Evolutionary conservation across 2,797 vertebrate species (phyloP), one percentile per base, ranked within the genome.

Genomic region (Lutjanus campechanus): DNA sequence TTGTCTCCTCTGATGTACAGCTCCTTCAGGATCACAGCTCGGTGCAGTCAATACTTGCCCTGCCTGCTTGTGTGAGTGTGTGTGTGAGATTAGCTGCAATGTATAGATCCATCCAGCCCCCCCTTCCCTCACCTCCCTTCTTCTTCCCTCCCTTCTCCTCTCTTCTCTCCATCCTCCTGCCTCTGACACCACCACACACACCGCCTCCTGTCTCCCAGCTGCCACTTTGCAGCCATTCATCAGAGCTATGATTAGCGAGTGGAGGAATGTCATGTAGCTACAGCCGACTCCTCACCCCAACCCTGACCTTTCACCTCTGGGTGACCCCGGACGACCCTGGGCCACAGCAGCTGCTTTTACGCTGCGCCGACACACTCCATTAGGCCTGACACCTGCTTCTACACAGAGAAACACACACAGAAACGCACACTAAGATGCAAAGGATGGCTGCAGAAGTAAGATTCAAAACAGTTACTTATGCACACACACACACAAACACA

Each of bases 221-320:
- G 92, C 86, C 85, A 82, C 88, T 90, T 68, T 86, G 69, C 79
- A 78, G 79, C 79, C 86, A 88, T 91, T 93, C 84, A 93, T 91
- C 91, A 91, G 89, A 50, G 86, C 91, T 90, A 90, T 89, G 89
- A 93, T 94, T 93, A 93, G 91, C 20, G n/a, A 92, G 90, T 77
- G 15, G 72, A 88, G 92, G 92, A 95, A 95, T 95, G 91, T 91
- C 85, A 43, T 93, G 89, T 90, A 81, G 83, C 89, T 85, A 81
- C 87, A 87, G 89, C 88, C 53, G 58, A 93, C 88, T 91, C 76
- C 84, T 92, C 80, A 89, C 90, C 91, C 89, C 72, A 1, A 62
- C 79, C 84, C 79, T 79, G 85, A 91, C 85, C 92, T 89, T 73
- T 86, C 58, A 87, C 81, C 82, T 71, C 88, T 63, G 62, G 54